Evolutionary conservation across 2,113 vertebrate species (phyloP).

Genomic region (Cnemophilus loriae): DNA sequence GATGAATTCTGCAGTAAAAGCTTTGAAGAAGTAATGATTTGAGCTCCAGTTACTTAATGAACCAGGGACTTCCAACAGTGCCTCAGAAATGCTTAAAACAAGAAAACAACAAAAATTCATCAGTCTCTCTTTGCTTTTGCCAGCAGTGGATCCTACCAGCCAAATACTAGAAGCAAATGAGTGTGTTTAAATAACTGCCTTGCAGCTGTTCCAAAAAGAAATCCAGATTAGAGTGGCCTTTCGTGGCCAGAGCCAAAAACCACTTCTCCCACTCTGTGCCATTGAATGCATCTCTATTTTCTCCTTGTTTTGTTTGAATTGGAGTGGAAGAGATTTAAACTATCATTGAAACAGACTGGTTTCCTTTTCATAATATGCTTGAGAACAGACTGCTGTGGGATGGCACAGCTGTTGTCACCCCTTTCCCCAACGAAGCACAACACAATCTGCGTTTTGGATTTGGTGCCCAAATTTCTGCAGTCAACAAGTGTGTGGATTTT

Average conservation of each 20-base stretch:
- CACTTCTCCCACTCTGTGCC: slow-evolving; percentile 13
- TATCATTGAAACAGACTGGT: neutral
- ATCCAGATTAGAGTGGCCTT: slow-evolving; percentile 37
- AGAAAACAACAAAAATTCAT: slow-evolving; percentile 26
- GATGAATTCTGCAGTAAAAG: neutral
- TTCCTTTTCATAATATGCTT: neutral
- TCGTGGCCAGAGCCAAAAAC: slow-evolving; percentile 23
- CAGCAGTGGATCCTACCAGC: slow-evolving; percentile 38
- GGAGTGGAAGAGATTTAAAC: neutral
- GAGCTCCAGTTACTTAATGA: slow-evolving; percentile 39
- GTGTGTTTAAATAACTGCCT: slow-evolving; percentile 48
- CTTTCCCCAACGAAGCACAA: neutral
- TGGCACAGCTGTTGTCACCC: neutral
- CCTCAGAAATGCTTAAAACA: slow-evolving; percentile 9
- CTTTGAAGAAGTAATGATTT: neutral
- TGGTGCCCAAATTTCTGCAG: neutral
- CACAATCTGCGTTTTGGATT: neutral
- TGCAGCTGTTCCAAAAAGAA: slow-evolving; percentile 54
- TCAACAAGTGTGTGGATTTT: neutral
- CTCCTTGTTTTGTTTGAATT: neutral
- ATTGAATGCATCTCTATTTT: slow-evolving; percentile 8
- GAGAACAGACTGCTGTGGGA: neutral
- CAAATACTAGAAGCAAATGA: slow-evolving; percentile 56
- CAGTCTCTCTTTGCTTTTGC: slow-evolving; percentile 31
- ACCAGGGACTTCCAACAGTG: neutral